Percentiles rank a stretch among this genome's conserved stretches.
phyloP scores from a whole-genome alignment of 2,797 vertebrate species.

The Gymnothorax reevesii region DNA sequence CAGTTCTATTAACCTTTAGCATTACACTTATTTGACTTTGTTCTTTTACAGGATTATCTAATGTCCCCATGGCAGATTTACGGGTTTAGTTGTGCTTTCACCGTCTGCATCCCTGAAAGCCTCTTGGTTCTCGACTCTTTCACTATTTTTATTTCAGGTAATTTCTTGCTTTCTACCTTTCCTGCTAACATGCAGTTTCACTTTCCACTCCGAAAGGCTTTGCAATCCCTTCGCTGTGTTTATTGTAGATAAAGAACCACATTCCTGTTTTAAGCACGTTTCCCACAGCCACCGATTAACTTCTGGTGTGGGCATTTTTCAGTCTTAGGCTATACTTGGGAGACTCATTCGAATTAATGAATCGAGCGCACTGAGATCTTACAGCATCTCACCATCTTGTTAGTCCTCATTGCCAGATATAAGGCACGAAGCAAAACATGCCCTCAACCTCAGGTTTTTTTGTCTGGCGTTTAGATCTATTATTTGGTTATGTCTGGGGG shows the following conservation, averaged over 20 bases:
- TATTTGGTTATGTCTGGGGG: no score
- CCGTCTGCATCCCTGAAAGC: background rate
- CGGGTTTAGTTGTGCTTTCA: background rate
- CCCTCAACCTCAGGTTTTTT: no score
- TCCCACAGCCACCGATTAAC: background rate
- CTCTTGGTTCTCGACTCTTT: background rate
- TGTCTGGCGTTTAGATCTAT: no score
- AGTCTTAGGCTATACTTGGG: background rate
- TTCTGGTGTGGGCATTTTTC: background rate
- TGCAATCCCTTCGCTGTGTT: background rate
- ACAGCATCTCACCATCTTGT: background rate
- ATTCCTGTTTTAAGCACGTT: background rate
- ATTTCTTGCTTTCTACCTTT: background rate
- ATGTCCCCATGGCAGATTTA: background rate
- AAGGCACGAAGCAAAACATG: no score
- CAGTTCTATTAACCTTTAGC: background rate
- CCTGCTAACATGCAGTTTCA: background rate
- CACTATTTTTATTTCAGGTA: background rate
- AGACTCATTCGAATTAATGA: background rate
- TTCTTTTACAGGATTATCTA: background rate
- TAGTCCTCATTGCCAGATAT: background rate
- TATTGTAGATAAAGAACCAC: background rate
- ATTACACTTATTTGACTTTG: background rate
- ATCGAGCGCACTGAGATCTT: background rate
- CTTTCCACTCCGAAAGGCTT: background rate